Percentiles rank a stretch among this genome's conserved stretches.
Evolutionary conservation across 2,113 vertebrate genomes (phyloP).

Genomic region (Gadus macrocephalus): DNA sequence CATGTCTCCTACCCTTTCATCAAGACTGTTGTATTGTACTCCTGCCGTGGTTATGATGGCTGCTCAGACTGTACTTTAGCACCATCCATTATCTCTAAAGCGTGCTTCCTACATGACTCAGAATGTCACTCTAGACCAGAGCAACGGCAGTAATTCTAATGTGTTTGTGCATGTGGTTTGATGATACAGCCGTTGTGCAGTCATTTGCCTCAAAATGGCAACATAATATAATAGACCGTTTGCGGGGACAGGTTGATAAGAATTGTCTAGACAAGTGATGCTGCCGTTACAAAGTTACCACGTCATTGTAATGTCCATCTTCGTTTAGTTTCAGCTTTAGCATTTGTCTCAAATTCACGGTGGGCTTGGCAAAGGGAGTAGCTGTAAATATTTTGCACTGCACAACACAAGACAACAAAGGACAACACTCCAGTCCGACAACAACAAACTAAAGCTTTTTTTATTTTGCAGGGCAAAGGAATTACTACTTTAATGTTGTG

Average conservation of each 20-base stretch:
- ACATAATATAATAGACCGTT: slow-evolving; percentile 77
- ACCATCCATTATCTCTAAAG: too few relatives aligned
- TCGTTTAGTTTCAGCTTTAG: slow-evolving; percentile 69
- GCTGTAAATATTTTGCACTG: too few relatives aligned
- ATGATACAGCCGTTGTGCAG: slow-evolving; percentile 62
- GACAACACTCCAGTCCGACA: too few relatives aligned
- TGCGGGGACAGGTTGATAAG: slow-evolving; percentile 74
- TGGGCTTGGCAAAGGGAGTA: slow-evolving; percentile 21
- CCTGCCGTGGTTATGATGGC: slow-evolving; percentile 10
- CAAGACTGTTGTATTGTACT: slow-evolving; percentile 15
- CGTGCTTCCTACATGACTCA: too few relatives aligned
- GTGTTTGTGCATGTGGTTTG: slow-evolving; percentile 47
- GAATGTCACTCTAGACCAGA: too few relatives aligned
- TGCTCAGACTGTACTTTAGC: too few relatives aligned
- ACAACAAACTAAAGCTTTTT: too few relatives aligned
- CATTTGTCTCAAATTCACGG: slow-evolving; percentile 64
- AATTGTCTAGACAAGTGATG: slow-evolving; percentile 66
- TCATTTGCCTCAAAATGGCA: slow-evolving; percentile 78
- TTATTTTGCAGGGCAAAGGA: too few relatives aligned
- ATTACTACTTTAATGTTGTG: too few relatives aligned
- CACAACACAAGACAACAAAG: too few relatives aligned
- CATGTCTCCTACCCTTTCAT: slow-evolving; percentile 29
- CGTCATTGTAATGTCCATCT: slow-evolving; percentile 72
- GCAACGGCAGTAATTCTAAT: slow-evolving; percentile 57
- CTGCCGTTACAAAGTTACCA: slow-evolving; percentile 70